phyloP scores from a whole-genome alignment of 2,113 vertebrate species.

The Petaurus breviceps region DNA sequence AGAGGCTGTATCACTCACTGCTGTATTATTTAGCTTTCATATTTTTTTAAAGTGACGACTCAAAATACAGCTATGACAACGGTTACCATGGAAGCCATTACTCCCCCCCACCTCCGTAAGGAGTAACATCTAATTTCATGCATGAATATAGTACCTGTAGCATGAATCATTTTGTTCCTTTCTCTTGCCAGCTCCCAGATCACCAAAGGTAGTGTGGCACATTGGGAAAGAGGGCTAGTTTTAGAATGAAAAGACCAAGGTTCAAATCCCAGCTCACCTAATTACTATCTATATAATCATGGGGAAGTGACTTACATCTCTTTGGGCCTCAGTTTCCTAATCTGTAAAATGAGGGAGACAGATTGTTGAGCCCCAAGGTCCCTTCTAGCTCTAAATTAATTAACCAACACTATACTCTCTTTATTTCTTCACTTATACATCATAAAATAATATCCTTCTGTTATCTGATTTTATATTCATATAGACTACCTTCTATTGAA shows the following conservation, averaged over 20 bases:
- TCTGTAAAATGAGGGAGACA: background rate
- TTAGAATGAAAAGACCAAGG: background rate
- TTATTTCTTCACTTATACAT: constrained; percentile 31
- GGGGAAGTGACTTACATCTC: background rate
- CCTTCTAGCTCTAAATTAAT: background rate
- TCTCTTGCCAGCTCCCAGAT: constrained; percentile 22
- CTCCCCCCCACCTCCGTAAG: constrained; percentile 63
- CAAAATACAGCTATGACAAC: constrained; percentile 74
- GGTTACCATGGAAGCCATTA: constrained; percentile 71
- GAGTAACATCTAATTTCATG: constrained; percentile 63
- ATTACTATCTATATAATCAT: background rate
- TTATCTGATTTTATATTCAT: constrained; percentile 51
- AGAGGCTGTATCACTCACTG: constrained; percentile 40
- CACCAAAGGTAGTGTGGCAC: background rate
- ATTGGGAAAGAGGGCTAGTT: background rate
- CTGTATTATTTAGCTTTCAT: constrained; percentile 53
- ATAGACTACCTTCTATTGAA: constrained; percentile 49
- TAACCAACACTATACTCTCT: background rate
- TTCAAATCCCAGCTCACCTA: background rate
- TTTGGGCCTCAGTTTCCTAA: background rate
- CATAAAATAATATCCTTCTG: constrained; percentile 48
- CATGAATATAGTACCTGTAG: constrained; percentile 60
- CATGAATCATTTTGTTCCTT: constrained; percentile 66
- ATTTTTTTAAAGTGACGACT: constrained; percentile 58
- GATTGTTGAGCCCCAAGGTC: background rate